A percentile compares a stretch with the other conserved stretches of the same genome.
Evolutionary conservation across 2,113 vertebrate genomes (phyloP).

Genomic region (Salvelinus alpinus): DNA sequence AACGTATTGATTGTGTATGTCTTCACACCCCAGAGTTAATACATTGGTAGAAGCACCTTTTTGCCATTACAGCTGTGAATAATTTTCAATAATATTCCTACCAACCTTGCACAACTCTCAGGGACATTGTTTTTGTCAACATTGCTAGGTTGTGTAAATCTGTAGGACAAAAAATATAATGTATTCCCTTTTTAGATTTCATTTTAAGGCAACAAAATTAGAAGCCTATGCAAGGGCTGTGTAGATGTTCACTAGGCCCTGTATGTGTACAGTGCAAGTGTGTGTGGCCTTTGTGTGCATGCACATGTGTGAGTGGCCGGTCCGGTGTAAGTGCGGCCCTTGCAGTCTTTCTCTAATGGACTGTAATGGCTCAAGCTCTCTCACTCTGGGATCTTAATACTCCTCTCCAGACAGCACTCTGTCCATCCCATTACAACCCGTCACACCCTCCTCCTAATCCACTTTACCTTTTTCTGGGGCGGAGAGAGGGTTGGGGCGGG

Average conservation of each 20-base stretch:
- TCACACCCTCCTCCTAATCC: conserved; percentile 17
- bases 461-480: conserved; percentile 16
- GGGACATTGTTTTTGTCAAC: too few relatives aligned
- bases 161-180: too few relatives aligned
- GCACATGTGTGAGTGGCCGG: conserved; percentile 9
- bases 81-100: too few relatives aligned
- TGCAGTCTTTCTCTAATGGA: conserved; percentile 46
- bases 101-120: too few relatives aligned
- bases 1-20: too few relatives aligned
- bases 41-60: too few relatives aligned
- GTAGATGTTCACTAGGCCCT: not conserved
- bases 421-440: conserved; percentile 35
- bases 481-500: not conserved
- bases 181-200: too few relatives aligned
- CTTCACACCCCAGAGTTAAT: too few relatives aligned
- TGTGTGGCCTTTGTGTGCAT: not conserved
- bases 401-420: conserved; percentile 41
- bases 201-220: too few relatives aligned
- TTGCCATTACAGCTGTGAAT: too few relatives aligned
- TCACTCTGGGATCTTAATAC: conserved; percentile 33
- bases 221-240: too few relatives aligned
- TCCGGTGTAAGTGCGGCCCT: not conserved
- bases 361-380: conserved; percentile 44
- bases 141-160: too few relatives aligned
- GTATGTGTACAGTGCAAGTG: conserved; percentile 6